These are phyloP conservation scores for Hapalemur alaotrensis DNA, from an alignment of 2,797 vertebrate species.

Conservation along the genomic window DNA sequence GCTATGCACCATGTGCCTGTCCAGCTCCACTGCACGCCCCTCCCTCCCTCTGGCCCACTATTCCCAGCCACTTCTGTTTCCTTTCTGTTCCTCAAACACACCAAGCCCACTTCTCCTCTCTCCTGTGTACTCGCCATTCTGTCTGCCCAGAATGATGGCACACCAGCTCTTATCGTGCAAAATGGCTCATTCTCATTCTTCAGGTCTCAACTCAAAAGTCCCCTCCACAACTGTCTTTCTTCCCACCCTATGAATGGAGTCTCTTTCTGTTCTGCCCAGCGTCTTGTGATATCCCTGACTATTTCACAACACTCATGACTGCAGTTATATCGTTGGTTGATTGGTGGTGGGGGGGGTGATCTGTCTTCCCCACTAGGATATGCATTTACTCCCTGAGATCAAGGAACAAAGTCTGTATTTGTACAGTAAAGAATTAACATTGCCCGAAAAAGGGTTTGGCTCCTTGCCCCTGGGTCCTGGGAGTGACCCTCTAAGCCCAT, in stretches of 20 bases:
- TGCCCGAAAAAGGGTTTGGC: background rate
- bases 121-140: fast-evolving
- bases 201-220: background rate
- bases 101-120: background rate
- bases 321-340: background rate
- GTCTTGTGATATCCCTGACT: background rate
- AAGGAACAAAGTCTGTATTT: background rate
- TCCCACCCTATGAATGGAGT: too few species aligned
- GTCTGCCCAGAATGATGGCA: fast-evolving
- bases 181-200: background rate
- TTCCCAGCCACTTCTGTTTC: background rate
- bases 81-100: background rate
- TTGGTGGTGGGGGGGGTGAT: background rate
- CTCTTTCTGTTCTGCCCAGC: background rate
- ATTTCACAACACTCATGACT: background rate
- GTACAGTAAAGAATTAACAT: background rate
- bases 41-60: background rate
- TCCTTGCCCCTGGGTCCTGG: background rate
- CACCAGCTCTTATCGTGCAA: fast-evolving
- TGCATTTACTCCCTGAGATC: background rate
- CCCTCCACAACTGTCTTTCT: background rate
- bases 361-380: background rate
- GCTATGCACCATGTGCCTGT: fast-evolving
- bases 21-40: fast-evolving
- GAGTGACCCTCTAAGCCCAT: background rate